Conservation (phyloP, 2,888 invertebrate genomes). For the Seira sanloemensis region DNA sequence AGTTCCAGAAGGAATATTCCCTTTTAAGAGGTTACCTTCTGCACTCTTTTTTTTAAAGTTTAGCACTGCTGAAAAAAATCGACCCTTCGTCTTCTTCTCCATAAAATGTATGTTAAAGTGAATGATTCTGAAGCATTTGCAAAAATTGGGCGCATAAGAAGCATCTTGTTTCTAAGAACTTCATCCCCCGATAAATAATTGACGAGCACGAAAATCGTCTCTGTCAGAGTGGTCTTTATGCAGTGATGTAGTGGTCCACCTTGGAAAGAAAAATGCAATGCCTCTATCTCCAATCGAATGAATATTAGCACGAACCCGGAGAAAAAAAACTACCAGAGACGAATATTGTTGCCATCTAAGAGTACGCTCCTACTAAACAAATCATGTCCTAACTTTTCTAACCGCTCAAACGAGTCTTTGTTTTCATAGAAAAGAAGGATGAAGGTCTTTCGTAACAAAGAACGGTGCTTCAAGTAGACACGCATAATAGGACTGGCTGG, state of each 20-base stretch:
- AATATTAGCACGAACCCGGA: constrained; percentile 17
- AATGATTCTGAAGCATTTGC: constrained; percentile 16
- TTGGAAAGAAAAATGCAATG: constrained; percentile 46
- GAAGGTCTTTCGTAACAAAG: constrained; percentile 52
- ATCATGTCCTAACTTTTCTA: constrained; percentile 24
- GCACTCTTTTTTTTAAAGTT: no score
- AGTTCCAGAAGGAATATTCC: no score
- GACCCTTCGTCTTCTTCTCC: no score
- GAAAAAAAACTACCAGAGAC: background rate
- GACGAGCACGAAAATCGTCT: constrained; percentile 26
- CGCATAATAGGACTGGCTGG: background rate
- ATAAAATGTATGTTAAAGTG: background rate
- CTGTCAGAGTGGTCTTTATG: background rate
- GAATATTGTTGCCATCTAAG: background rate
- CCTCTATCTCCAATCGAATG: background rate
- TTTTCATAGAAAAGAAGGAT: constrained; percentile 43
- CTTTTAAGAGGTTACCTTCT: background rate
- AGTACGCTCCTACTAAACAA: background rate
- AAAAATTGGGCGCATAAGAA: constrained; percentile 34
- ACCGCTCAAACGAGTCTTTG: constrained; percentile 63
- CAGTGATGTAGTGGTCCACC: constrained; percentile 44
- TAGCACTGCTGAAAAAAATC: no score
- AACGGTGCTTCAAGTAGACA: constrained; percentile 25
- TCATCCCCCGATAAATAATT: constrained; percentile 24
- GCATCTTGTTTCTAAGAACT: constrained; percentile 55